phyloP scores from a whole-genome alignment of 1,140 invertebrate species.

The Arctopsyche grandis region DNA sequence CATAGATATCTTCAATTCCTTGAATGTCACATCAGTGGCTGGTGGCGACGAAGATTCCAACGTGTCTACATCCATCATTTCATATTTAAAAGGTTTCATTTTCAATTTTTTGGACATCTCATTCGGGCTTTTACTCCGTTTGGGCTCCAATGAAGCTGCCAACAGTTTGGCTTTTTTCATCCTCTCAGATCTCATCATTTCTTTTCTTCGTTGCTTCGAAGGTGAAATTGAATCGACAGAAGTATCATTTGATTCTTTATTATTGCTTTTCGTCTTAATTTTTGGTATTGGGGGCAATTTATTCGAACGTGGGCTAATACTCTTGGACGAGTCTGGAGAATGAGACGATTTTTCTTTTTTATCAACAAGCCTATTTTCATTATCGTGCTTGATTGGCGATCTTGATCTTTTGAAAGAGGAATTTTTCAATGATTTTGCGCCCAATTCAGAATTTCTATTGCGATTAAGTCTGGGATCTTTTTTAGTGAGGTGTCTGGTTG shows the following conservation, averaged over 20 bases:
- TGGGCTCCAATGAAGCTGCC: background rate
- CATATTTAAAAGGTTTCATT: constrained; percentile 33
- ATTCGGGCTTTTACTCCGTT: constrained; percentile 29
- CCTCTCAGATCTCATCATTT: constrained; percentile 40
- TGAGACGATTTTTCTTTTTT: constrained; percentile 40
- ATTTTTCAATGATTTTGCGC: constrained; percentile 9
- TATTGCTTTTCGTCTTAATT: constrained; percentile 52
- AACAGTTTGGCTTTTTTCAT: constrained; percentile 39
- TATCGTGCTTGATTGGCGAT: constrained; percentile 28
- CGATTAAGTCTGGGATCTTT: constrained; percentile 42
- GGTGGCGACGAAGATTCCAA: constrained; percentile 50
- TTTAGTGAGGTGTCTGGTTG: constrained; percentile 12
- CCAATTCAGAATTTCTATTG: constrained; percentile 19
- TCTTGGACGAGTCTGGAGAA: constrained; percentile 51
- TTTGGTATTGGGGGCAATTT: constrained; percentile 64
- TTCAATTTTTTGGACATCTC: constrained; percentile 43
- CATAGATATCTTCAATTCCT: constrained; percentile 69
- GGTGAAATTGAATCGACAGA: constrained; percentile 54
- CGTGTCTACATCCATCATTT: constrained; percentile 40
- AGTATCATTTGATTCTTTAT: constrained; percentile 45
- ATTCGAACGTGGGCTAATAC: constrained; percentile 58
- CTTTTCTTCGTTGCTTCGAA: constrained; percentile 57
- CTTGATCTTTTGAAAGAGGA: constrained; percentile 28
- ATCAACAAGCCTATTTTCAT: background rate
- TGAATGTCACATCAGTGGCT: constrained; percentile 62